A percentile compares a stretch with the other conserved stretches of the same genome.
Conservation (phyloP, 2,797 vertebrate species). For the Numenius phaeopus region DNA sequence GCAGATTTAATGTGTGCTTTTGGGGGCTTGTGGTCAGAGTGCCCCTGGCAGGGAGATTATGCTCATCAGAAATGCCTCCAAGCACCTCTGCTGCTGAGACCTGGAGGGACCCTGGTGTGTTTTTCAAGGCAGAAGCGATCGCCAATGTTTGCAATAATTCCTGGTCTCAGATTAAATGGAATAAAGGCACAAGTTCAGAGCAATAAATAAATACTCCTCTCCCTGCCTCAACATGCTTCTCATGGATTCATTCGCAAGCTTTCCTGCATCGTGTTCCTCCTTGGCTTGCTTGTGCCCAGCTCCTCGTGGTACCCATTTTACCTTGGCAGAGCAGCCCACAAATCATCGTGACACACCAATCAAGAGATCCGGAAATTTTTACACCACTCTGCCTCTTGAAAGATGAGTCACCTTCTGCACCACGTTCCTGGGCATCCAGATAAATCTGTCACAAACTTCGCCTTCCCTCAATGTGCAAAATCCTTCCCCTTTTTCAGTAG, state of each 20-base stretch:
- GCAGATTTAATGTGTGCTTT: background rate
- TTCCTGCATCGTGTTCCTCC: slow-evolving; percentile 41
- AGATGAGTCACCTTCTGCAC: slow-evolving; percentile 74
- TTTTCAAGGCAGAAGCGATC: slow-evolving; percentile 39
- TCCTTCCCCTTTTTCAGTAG: background rate
- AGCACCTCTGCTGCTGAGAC: background rate
- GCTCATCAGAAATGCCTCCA: slow-evolving; percentile 16
- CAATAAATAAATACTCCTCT: slow-evolving; percentile 74
- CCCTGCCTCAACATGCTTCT: background rate
- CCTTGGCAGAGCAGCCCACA: slow-evolving; percentile 81
- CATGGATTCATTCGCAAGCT: background rate
- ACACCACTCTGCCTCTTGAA: slow-evolving; percentile 70
- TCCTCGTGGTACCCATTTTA: slow-evolving; percentile 67
- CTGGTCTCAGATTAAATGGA: slow-evolving; percentile 72
- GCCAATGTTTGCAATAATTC: slow-evolving; percentile 43
- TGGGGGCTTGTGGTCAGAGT: background rate
- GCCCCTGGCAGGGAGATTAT: background rate
- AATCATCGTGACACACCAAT: slow-evolving; percentile 92
- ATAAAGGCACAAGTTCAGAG: slow-evolving; percentile 41
- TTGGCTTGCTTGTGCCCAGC: slow-evolving; percentile 53
- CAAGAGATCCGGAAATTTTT: slow-evolving; percentile 76
- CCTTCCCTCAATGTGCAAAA: slow-evolving; percentile 13
- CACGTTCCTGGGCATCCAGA: slow-evolving; percentile 40
- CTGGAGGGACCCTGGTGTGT: background rate
- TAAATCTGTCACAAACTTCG: slow-evolving; percentile 80